Percentiles rank a stretch among this genome's conserved stretches.
Conservation (phyloP, 2,888 invertebrate species). For the Frankliniella intonsa region DNA sequence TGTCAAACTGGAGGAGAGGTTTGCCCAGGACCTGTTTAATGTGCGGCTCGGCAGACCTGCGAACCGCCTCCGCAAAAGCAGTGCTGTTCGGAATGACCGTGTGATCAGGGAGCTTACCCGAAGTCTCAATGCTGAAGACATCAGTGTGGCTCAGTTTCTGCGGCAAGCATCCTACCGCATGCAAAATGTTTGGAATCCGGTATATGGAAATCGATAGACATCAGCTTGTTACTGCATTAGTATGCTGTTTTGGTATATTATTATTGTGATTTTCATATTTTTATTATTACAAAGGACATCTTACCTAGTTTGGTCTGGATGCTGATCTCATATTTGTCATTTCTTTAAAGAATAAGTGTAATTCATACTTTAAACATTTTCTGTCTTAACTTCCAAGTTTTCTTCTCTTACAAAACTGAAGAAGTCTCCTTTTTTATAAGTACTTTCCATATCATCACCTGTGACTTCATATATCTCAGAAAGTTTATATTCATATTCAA, state of each 20-base stretch:
- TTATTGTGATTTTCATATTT: not conserved
- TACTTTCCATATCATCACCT: too few relatives aligned
- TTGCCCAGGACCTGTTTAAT: not conserved
- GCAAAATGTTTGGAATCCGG: not conserved
- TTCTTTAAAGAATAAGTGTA: not conserved
- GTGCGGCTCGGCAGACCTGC: not conserved
- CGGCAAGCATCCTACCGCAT: not conserved
- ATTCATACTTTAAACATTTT: too few relatives aligned
- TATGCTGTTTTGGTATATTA: too few relatives aligned
- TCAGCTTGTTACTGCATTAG: not conserved
- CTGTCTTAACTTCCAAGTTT: too few relatives aligned
- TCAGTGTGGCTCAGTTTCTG: not conserved
- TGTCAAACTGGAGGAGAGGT: not conserved
- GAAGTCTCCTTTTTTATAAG: too few relatives aligned
- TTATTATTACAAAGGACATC: too few relatives aligned
- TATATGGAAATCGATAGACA: not conserved
- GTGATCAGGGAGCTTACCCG: not conserved
- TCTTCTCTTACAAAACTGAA: too few relatives aligned
- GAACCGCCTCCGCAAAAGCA: not conserved
- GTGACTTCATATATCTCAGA: too few relatives aligned
- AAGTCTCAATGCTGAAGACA: not conserved
- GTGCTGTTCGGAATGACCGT: not conserved
- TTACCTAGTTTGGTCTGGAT: not conserved
- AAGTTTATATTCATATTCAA: too few relatives aligned
- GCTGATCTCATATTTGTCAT: not conserved